Evolutionary conservation across 2,888 invertebrate species (phyloP).

Genomic region (Serrognathus titanus): DNA sequence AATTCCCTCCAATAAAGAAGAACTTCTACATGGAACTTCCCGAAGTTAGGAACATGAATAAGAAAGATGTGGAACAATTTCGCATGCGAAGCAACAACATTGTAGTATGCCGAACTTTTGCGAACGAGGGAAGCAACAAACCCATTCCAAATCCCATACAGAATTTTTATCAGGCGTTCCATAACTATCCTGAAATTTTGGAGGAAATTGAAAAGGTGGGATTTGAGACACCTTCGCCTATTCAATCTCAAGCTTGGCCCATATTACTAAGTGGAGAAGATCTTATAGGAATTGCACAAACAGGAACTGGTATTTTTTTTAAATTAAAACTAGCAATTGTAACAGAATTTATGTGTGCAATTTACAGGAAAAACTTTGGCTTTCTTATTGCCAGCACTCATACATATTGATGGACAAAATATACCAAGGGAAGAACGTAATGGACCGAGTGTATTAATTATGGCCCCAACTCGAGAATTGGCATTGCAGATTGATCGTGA

Average conservation of each 20-base stretch:
- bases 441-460: constrained; percentile 82
- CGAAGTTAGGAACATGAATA: constrained; percentile 62
- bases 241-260: constrained; percentile 95
- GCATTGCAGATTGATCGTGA: constrained; percentile 92
- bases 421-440: constrained; percentile 66
- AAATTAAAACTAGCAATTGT: too few species aligned
- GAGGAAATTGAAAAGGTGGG: constrained; percentile 75
- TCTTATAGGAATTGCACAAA: constrained; percentile 95
- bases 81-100: constrained; percentile 69
- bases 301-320: constrained; percentile 64
- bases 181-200: constrained; percentile 78
- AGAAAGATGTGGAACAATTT: constrained; percentile 62
- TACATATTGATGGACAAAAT: constrained; percentile 86
- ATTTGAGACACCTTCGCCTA: constrained; percentile 82
- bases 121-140: constrained; percentile 42
- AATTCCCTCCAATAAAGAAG: constrained; percentile 68
- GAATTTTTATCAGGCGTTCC: constrained; percentile 81
- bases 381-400: constrained; percentile 86
- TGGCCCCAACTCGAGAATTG: constrained; percentile 91
- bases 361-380: constrained; percentile 84
- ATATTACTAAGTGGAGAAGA: constrained; percentile 86
- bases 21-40: constrained; percentile 80
- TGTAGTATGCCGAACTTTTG: constrained; percentile 66
- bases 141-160: constrained; percentile 73
- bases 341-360: not conserved